Base-by-base conservation (phyloP, 2,113 vertebrate genomes). In the Leptocoma aspasia region DNA sequence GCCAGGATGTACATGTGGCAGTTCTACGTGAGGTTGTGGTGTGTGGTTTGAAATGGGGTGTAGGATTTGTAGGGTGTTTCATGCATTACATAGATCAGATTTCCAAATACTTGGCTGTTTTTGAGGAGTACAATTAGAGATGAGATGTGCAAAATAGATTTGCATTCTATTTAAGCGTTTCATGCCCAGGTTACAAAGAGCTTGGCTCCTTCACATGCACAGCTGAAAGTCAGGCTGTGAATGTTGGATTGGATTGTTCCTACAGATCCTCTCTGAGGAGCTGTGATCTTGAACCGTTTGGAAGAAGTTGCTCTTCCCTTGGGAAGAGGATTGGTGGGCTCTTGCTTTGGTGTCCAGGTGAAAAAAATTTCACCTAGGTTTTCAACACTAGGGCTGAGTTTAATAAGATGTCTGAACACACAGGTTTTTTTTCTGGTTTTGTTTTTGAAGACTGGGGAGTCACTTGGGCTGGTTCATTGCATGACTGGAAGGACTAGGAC, bases 1-100 rank as follows among this genome's bases (percentile, higher is more conserved):
- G 95, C 92, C 95, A 93, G 95, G 3, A 26, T 11, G 80, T 83
- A 65, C 27, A 26, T 69, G 86, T 87, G 93, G 77, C 69, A 82
- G 17, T 94, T 49, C 21, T 10, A 21, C n/a, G 1, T 23, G 73
- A 1, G 24, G n/a, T 30, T 83, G 82, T 88, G 91, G 44, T 76
- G 14, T 6, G 2, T 15, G 94, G 59, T 82, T 81, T 60, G 63
- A 78, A 90, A 47, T 44, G 66, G 63, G 42, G 0, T 53, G 42
- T 39, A 65, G 73, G 77, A 89, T 71, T 42, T 33, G 57, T 49
- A 13, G 61, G 59, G 23, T 70, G 42, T 35, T 90, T 78, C 1
- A 3, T 89, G 56, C 35, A 4, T 76, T 57, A 17, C 27, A 8
- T 33, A 22, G 76, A 20, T 78, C 1, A 9, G 33, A 23, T 89